Evolutionary conservation across 1,140 invertebrate genomes (phyloP).

Genomic region (Amphibalanus amphitrite): DNA sequence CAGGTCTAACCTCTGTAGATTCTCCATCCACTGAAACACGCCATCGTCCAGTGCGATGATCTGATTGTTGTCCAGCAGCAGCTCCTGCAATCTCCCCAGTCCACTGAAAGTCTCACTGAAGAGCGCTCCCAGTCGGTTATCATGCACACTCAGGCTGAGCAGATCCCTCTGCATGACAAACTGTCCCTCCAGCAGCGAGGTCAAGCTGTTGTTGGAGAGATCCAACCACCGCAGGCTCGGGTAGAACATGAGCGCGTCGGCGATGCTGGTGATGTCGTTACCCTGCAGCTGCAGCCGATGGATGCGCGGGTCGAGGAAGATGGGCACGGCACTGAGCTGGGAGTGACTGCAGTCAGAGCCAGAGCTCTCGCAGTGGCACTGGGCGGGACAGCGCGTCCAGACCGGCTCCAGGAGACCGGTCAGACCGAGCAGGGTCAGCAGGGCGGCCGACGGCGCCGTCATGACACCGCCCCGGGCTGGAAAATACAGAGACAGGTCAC

Average conservation of each 20-base stretch:
- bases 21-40: not conserved
- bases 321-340: not conserved
- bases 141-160: not conserved
- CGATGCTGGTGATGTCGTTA: not conserved
- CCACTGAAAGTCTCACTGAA: not conserved
- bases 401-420: not conserved
- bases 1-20: not conserved
- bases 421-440: not conserved
- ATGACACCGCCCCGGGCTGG: not conserved
- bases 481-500: not conserved
- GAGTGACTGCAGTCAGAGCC: not conserved
- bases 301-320: not conserved
- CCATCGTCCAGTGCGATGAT: not conserved
- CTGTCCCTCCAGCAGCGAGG: not conserved
- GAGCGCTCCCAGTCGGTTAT: not conserved
- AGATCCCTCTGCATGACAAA: not conserved
- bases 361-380: not conserved
- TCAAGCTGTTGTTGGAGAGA: not conserved
- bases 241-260: not conserved
- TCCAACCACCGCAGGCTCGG: not conserved
- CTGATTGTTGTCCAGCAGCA: not conserved
- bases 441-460: not conserved
- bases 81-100: not conserved
- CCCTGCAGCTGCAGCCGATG: not conserved
- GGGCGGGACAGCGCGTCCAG: not conserved